phyloP scores from a whole-genome alignment of 1,140 invertebrate species.

The Drosophila ercepeae region DNA sequence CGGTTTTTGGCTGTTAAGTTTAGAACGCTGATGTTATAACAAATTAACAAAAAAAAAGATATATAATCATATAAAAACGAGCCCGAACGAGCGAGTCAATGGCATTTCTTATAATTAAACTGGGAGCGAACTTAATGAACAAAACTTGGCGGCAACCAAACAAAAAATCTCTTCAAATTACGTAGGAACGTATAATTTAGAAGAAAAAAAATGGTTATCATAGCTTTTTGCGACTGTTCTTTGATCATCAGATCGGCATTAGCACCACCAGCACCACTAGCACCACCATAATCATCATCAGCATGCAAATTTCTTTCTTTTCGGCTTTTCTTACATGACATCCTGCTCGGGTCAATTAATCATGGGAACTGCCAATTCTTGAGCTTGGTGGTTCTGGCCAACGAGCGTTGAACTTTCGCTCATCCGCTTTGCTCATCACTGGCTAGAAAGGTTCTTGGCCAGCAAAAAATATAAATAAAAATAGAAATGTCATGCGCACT shows the following conservation, averaged over 20 bases:
- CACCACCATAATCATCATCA: constrained; percentile 13
- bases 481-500: constrained; percentile 47
- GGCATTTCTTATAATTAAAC: constrained; percentile 79
- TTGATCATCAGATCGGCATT: constrained; percentile 28
- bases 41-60: constrained; percentile 55
- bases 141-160: constrained; percentile 22
- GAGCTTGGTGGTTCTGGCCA: constrained; percentile 10
- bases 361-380: constrained; percentile 45
- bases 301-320: constrained; percentile 67
- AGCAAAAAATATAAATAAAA: no score
- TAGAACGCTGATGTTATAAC: constrained; percentile 79
- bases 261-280: constrained; percentile 19
- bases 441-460: constrained; percentile 44
- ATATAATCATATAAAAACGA: constrained; percentile 65
- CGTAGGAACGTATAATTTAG: constrained; percentile 50
- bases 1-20: constrained; percentile 65
- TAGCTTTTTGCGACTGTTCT: constrained; percentile 21
- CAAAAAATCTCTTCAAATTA: constrained; percentile 39
- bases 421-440: constrained; percentile 30
- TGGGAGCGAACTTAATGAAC: constrained; percentile 66
- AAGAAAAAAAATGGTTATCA: constrained; percentile 41
- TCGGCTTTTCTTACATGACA: constrained; percentile 47
- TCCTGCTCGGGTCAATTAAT: constrained; percentile 71
- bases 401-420: constrained; percentile 68
- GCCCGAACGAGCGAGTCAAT: constrained; percentile 54